phyloP scores from a whole-genome alignment of 2,797 vertebrate species.

The Margarornis squamiger region DNA sequence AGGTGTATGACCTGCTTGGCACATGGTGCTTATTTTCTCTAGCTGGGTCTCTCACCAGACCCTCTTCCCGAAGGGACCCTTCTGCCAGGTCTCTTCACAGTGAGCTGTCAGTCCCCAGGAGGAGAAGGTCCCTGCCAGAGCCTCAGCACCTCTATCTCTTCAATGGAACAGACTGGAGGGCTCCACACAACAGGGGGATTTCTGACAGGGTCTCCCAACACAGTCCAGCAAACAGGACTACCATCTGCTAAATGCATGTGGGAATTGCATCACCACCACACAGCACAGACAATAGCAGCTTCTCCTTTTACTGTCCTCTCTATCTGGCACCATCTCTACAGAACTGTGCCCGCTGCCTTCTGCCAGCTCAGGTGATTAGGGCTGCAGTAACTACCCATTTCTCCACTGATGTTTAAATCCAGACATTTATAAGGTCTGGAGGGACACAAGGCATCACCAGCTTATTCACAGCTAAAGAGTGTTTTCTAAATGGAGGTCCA shows the following conservation, averaged over 20 bases:
- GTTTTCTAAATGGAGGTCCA: not conserved
- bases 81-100: not conserved
- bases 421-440: not conserved
- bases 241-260: not conserved
- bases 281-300: not conserved
- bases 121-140: not conserved
- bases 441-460: not conserved
- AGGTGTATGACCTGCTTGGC: not conserved
- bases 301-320: not conserved
- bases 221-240: not conserved
- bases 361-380: not conserved
- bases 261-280: not conserved
- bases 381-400: not conserved
- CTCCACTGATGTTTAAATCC: not conserved
- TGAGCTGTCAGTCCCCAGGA: not conserved
- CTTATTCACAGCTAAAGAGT: not conserved
- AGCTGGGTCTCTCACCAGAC: not conserved
- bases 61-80: not conserved
- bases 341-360: not conserved
- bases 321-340: not conserved
- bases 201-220: not conserved
- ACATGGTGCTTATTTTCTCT: not conserved
- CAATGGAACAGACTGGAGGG: not conserved
- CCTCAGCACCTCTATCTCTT: not conserved
- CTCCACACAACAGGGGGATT: not conserved